phyloP scores from a whole-genome alignment of 2,888 invertebrate species.

The Dysmachus trigonus region DNA sequence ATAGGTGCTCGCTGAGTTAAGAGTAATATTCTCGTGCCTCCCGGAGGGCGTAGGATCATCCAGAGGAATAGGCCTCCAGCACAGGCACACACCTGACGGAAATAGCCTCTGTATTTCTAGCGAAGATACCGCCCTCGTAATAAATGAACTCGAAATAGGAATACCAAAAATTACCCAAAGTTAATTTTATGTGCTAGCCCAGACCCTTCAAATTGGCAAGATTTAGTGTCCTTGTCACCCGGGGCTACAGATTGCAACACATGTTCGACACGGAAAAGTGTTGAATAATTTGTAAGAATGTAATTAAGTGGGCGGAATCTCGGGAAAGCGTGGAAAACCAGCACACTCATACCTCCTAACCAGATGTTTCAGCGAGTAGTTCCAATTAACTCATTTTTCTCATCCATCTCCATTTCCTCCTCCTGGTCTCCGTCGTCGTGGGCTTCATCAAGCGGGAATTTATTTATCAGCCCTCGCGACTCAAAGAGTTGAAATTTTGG shows the following conservation, averaged over 20 bases:
- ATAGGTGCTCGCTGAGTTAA: background rate
- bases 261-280: slow-evolving; percentile 48
- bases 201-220: slow-evolving; percentile 32
- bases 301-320: slow-evolving; percentile 49
- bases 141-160: slow-evolving; percentile 18
- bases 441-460: background rate
- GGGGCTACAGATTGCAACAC: slow-evolving; percentile 44
- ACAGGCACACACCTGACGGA: background rate
- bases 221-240: slow-evolving; percentile 45
- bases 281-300: slow-evolving; percentile 49
- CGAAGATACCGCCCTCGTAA: background rate
- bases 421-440: background rate
- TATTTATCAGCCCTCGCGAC: background rate
- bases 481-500: slow-evolving; percentile 16
- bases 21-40: slow-evolving; percentile 1
- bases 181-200: slow-evolving; percentile 4
- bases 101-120: background rate
- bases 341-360: background rate
- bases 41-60: background rate
- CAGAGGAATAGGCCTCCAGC: background rate
- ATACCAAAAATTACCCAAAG: background rate
- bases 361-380: slow-evolving; percentile 14
- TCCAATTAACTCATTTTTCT: slow-evolving; percentile 40
- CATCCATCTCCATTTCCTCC: slow-evolving; percentile 38
- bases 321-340: background rate